Base-by-base conservation (phyloP, 2,888 invertebrate genomes). In the Heliconius cydno region DNA sequence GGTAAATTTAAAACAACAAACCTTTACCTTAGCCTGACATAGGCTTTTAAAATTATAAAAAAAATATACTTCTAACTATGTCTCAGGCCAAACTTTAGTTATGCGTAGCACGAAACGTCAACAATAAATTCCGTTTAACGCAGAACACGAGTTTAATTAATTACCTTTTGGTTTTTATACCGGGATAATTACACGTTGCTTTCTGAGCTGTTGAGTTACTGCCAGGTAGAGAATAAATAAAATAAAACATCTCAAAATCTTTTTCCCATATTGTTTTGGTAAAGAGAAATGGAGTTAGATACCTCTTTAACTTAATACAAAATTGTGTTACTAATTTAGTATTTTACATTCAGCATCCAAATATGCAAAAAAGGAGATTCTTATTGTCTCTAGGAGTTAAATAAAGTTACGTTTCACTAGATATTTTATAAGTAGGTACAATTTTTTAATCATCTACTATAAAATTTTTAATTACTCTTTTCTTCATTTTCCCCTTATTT, bases 111-210 rank as follows among this genome's bases (percentile, higher is more conserved):
- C 86, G 88, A 89, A 90, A 92, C 92, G 91, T 92, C 91, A 91
- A 90, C 90, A 90, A 92, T 94, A 92, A 93, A 93, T 93, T 92
- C 92, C 88, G 92, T 91, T 91, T 91, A 91, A 90, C 79, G 90
- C 87, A 85, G 84, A 63, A 85, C 83, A 84, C 84, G 79, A 86
- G 85, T 57, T 71, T 70, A 79, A 94, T 93, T 94, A 93, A 94
- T 94, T 92, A 92, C 88, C 88, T 90, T 70, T 90, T 90, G 91
- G 86, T 92, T 93, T 93, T 93, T 90, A 90, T 91, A 91, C 89
- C 87, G 85, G 84, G 83, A 91, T 93, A 93, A 93, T 93, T 92
- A 93, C 92, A 92, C 85, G 91, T 88, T 91, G 88, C 86, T 90
- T 87, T 87, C 87, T 83, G 86, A 86, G 89, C 88, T 87, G 76